Evolutionary conservation across 2,113 vertebrate species (phyloP).

Genomic region (Odontophorus gujanensis): DNA sequence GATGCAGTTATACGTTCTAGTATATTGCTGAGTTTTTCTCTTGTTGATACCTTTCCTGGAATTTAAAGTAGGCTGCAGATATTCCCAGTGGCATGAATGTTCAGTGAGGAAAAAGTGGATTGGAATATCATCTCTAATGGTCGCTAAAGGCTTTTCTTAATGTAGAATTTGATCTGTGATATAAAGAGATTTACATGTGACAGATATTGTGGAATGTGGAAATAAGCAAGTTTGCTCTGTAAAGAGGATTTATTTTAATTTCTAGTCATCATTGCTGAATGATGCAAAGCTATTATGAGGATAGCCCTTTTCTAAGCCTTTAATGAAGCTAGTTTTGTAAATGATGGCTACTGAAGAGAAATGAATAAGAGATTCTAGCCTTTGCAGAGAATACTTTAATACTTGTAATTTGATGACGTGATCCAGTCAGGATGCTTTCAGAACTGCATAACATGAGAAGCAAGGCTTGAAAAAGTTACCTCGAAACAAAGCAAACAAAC

Average conservation of each 20-base stretch:
- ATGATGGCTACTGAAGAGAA: not conserved
- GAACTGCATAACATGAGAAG: not conserved
- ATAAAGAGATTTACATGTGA: constrained; percentile 10
- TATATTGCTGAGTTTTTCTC: not conserved
- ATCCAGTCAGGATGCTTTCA: not conserved
- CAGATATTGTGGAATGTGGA: not conserved
- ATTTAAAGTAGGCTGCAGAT: not conserved
- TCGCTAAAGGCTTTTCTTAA: not conserved
- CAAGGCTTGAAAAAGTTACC: not conserved
- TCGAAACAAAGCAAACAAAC: not conserved
- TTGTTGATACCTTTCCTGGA: not conserved
- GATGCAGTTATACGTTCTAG: fast-evolving
- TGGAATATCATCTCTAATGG: not conserved
- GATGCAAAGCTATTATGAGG: constrained; percentile 39
- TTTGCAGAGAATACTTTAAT: not conserved
- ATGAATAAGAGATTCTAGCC: not conserved
- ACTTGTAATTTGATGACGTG: not conserved
- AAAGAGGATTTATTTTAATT: constrained; percentile 66
- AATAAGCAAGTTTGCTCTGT: constrained; percentile 39
- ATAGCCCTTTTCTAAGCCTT: constrained; percentile 7
- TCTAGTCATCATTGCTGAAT: constrained; percentile 1
- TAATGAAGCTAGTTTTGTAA: constrained; percentile 7
- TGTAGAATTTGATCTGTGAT: not conserved
- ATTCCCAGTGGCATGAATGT: not conserved
- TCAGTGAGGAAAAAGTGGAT: not conserved